phyloP scores from a whole-genome alignment of 2,113 vertebrate species.

The Tachysurus fulvidraco region DNA sequence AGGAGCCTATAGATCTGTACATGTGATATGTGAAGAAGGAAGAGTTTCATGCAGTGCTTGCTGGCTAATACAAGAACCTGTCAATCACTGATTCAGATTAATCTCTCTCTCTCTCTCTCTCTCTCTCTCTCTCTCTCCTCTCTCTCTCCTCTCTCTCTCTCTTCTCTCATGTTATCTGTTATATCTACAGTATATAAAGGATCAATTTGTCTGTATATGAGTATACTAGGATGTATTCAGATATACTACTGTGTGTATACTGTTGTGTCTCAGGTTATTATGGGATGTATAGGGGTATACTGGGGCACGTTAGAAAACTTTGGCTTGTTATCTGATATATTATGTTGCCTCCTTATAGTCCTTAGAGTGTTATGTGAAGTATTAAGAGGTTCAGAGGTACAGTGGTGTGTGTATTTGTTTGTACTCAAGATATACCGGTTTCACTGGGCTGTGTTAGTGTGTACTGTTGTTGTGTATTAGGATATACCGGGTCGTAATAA shows the following conservation, averaged over 20 bases:
- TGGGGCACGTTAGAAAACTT: too few species aligned
- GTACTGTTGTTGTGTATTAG: background rate
- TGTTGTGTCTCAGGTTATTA: too few species aligned
- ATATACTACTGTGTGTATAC: too few species aligned
- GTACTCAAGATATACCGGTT: background rate
- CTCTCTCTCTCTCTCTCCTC: background rate
- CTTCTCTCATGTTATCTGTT: background rate
- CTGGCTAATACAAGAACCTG: conserved; percentile 69
- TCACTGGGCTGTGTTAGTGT: background rate
- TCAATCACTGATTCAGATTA: conserved; percentile 57
- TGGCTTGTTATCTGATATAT: background rate
- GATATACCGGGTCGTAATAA: background rate
- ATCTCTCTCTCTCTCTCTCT: conserved; percentile 1
- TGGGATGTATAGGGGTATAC: too few species aligned
- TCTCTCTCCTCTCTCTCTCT: background rate
- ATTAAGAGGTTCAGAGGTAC: background rate
- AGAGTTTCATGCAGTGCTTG: conserved; percentile 66
- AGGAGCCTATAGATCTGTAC: conserved; percentile 63
- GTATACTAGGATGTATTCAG: background rate
- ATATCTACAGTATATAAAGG: too few species aligned
- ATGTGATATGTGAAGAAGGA: conserved; percentile 73
- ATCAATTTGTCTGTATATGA: background rate
- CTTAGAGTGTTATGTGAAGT: too few species aligned
- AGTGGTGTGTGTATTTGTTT: background rate
- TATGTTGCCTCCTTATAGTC: too few species aligned